phyloP scores from a whole-genome alignment of 2,113 vertebrate genomes.

The Atherinomorus stipes region DNA sequence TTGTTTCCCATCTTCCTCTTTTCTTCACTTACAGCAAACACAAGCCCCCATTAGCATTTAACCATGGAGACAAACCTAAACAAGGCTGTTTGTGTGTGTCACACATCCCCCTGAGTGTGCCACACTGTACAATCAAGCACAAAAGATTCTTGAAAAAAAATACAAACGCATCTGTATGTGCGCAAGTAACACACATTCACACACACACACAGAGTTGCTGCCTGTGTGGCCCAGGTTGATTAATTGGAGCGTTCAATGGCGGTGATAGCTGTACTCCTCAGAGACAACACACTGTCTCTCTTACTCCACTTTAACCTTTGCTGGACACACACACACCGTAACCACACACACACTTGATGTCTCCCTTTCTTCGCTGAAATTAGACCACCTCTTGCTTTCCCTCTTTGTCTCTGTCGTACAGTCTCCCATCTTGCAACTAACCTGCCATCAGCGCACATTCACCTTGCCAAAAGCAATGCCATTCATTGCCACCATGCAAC shows the following conservation, averaged over 20 bases:
- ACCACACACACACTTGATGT: conserved; percentile 32
- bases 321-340: conserved; percentile 46
- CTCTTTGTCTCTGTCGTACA: conserved; percentile 17
- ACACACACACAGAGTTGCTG: conserved; percentile 4
- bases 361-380: conserved; percentile 43
- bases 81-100: conserved; percentile 28
- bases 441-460: conserved; percentile 53
- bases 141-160: conserved; percentile 23
- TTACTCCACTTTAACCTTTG: conserved; percentile 70
- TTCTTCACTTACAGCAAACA: conserved; percentile 13
- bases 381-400: conserved; percentile 48
- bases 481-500: conserved; percentile 33
- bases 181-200: conserved; percentile 5
- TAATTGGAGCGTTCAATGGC: conserved; percentile 72
- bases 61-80: conserved; percentile 55
- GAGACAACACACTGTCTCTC: conserved; percentile 71
- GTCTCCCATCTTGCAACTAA: conserved; percentile 56
- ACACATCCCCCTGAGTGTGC: conserved; percentile 32
- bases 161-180: background rate
- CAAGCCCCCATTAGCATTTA: conserved; percentile 52
- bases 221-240: conserved; percentile 64
- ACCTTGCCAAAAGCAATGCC: conserved; percentile 73
- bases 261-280: conserved; percentile 72
- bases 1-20: conserved; percentile 3
- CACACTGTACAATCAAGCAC: conserved; percentile 49